Percentiles rank a stretch among this genome's conserved stretches.
These are phyloP conservation scores for Tethya wilhelma DNA, from an alignment of 37 sponge, comb jelly and placozoan genomes.

Conservation along the genomic window DNA sequence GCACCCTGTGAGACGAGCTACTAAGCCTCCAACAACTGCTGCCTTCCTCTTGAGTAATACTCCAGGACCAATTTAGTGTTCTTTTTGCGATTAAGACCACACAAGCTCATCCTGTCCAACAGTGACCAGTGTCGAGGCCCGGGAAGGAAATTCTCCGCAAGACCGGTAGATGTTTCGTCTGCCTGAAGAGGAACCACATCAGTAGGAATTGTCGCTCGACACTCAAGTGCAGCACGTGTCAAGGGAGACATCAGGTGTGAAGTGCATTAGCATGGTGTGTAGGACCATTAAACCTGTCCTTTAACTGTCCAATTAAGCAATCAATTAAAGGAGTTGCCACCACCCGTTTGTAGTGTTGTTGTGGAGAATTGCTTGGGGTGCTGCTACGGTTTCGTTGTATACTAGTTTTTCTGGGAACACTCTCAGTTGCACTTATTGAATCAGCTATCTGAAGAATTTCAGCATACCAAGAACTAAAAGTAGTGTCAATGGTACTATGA, in stretches of 20 bases:
- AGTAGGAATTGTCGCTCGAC: too few species aligned
- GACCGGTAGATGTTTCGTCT: slow-evolving; percentile 40
- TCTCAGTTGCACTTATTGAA: slow-evolving; percentile 17
- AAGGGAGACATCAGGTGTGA: slow-evolving; percentile 30
- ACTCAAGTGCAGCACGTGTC: background rate
- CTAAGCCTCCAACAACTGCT: background rate
- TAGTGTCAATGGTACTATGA: slow-evolving; percentile 28
- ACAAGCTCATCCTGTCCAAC: slow-evolving; percentile 14
- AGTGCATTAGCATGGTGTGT: slow-evolving; percentile 23
- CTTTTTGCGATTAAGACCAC: background rate
- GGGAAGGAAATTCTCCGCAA: slow-evolving; percentile 34
- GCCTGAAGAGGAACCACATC: slow-evolving; percentile 28
- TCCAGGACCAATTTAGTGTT: background rate
- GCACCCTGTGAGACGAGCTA: background rate
- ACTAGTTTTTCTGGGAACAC: slow-evolving; percentile 38
- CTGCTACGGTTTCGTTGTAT: slow-evolving; percentile 30
- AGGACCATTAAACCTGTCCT: slow-evolving; percentile 25
- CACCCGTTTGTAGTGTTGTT: slow-evolving; percentile 42
- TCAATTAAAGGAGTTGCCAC: slow-evolving; percentile 56
- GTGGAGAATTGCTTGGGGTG: slow-evolving; percentile 5
- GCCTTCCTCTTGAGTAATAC: background rate
- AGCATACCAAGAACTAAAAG: too few species aligned
- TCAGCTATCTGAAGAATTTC: slow-evolving; percentile 43
- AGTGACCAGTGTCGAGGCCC: slow-evolving; percentile 12
- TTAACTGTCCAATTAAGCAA: slow-evolving; percentile 17